phyloP scores from a whole-genome alignment of 2,797 vertebrate species.

The Cynopterus sphinx region DNA sequence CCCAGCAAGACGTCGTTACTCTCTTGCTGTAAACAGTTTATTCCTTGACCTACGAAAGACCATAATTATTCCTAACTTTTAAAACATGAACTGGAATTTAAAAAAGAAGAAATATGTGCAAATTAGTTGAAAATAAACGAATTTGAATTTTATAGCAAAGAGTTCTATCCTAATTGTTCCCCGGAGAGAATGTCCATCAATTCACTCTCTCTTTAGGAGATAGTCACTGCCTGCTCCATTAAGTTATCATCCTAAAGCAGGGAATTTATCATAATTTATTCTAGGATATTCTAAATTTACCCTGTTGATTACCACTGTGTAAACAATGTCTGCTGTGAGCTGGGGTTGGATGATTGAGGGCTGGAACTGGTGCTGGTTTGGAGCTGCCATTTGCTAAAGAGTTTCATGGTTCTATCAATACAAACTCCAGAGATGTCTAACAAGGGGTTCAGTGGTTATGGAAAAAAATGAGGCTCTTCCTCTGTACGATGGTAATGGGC shows the following conservation, averaged over 20 bases:
- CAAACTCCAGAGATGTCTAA: conserved; percentile 84
- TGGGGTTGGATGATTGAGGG: conserved; percentile 78
- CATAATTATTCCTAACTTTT: conserved; percentile 51
- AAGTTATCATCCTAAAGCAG: conserved; percentile 87
- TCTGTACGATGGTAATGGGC: conserved; percentile 84
- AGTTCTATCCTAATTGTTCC: conserved; percentile 80
- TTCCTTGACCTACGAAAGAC: conserved; percentile 66
- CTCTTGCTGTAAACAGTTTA: conserved; percentile 66
- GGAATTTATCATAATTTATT: conserved; percentile 91
- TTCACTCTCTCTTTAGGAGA: conserved; percentile 83
- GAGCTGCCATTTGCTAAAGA: conserved; percentile 83
- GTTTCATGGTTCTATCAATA: conserved; percentile 83
- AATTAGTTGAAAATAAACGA: conserved; percentile 62
- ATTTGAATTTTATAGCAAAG: conserved; percentile 78
- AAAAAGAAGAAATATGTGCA: conserved; percentile 73
- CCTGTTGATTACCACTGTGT: conserved; percentile 89
- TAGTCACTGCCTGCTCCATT: conserved; percentile 83
- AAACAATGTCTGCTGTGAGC: conserved; percentile 87
- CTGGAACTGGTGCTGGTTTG: conserved; percentile 81
- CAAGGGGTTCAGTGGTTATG: conserved; percentile 65
- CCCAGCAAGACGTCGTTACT: background rate
- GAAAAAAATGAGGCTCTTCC: conserved; percentile 73
- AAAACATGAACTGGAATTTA: conserved; percentile 63
- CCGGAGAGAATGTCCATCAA: conserved; percentile 83
- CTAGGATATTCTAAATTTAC: conserved; percentile 89